Conservation (phyloP, 2,113 vertebrate genomes). For the Hydropotes inermis region DNA sequence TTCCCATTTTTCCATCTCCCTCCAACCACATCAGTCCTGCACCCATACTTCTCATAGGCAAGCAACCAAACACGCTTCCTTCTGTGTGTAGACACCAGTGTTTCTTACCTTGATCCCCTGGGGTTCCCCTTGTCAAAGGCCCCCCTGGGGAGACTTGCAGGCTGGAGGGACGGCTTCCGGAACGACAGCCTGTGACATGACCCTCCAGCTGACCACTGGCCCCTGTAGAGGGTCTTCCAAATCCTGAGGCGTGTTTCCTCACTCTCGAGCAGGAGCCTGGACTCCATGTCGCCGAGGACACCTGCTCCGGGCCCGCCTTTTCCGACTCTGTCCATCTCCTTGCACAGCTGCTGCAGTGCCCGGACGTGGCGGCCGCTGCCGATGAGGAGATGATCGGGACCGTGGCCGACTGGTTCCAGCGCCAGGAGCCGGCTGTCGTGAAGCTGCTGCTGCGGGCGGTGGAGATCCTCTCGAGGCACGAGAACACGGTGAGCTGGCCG, state of each 20-base stretch:
- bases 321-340: not conserved
- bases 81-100: not conserved
- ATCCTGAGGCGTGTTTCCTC: not conserved
- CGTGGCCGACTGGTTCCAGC: constrained; percentile 27
- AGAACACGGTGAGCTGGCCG: not conserved
- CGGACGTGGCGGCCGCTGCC: not conserved
- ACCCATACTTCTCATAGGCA: not conserved
- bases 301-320: not conserved
- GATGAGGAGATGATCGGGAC: not conserved
- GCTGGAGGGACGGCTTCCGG: not conserved
- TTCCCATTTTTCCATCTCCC: not conserved
- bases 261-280: not conserved
- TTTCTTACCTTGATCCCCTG: not conserved
- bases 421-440: not conserved
- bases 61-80: not conserved
- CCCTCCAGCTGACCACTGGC: not conserved
- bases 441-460: constrained; percentile 16
- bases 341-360: constrained; percentile 41
- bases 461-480: not conserved
- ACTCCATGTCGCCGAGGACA: fast-evolving
- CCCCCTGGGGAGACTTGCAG: not conserved
- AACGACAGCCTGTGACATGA: not conserved
- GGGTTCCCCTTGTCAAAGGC: not conserved
- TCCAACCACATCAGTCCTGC: fast-evolving
- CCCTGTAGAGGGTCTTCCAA: not conserved